Evolutionary conservation across 2,797 vertebrate genomes (phyloP), one percentile per base, ranked within the genome.

Genomic region (Labeo calbasu): DNA sequence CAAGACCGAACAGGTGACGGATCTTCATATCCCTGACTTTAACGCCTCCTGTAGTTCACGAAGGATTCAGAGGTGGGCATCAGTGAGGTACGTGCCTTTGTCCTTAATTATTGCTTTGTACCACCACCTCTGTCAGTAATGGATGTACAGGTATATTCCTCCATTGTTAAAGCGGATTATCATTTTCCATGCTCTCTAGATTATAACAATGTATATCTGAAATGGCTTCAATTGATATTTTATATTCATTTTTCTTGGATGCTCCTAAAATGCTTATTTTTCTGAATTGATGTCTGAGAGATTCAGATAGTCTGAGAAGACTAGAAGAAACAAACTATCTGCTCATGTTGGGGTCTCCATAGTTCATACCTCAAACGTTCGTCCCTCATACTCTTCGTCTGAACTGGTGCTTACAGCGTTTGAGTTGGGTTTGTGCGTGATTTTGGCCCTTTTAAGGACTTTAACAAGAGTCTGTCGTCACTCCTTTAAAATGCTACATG

Each of bases 111-210:
- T 28, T 70, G 63, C 65, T 40, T 23, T 46, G 71, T 91, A 86
- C 78, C 77, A 91, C 91, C 76, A 87, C 88, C 90, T 90, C 86
- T 86, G 51, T 73, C 89, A 91, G 89, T 57, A 65, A 36, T 21
- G 65, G 23, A 68, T 77, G 65, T 53, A 61, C 65, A 61, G 82
- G 82, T 84, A 65, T 40, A 53, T 66, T 76, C 36, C 15, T 76
- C 48, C 5, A 46, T 82, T 76, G 71, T 82, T 66, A 19, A 76
- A 40, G 71, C 12, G 0, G 48, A 19, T 55, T 69, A 25, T 40
- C 4, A 53, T 66, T 40, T 14, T 7, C 7, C 28, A 40, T 7
- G 4, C 28, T 65, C 46, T 25, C 46, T 5, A 23, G 46, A 65
- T 7, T 82, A 13, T 65, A 53, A 65, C 40, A 46, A 36, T 61